Evolutionary conservation across 2,797 vertebrate species (phyloP).

Genomic region (Falco concolor): DNA sequence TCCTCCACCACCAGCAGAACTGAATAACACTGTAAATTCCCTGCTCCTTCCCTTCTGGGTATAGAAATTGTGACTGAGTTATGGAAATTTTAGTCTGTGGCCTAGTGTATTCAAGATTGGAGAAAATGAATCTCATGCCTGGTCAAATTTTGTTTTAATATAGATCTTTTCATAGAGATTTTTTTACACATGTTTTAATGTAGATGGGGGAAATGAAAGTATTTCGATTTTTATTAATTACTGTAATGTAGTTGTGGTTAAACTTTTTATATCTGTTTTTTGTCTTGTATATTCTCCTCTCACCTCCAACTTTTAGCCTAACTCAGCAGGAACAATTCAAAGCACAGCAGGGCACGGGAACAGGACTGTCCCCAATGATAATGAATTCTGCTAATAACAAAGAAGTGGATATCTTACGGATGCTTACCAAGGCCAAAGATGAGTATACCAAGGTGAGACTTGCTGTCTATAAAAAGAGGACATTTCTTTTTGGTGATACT

Average conservation of each 20-base stretch:
- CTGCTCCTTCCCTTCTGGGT: neutral
- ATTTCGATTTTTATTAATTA: neutral
- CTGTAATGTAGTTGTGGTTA: neutral
- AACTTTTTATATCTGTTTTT: neutral
- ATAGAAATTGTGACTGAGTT: constrained; percentile 1
- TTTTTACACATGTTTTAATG: neutral
- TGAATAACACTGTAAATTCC: constrained; percentile 34
- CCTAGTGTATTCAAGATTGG: neutral
- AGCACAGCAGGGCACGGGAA: constrained; percentile 74
- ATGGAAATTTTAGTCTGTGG: neutral
- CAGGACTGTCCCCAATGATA: constrained; percentile 74
- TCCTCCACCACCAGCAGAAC: constrained; percentile 32
- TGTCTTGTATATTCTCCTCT: neutral
- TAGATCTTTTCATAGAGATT: neutral
- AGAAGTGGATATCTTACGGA: constrained; percentile 88
- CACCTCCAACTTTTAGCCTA: constrained; percentile 74
- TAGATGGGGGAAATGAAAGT: neutral
- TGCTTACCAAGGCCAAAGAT: constrained; percentile 90
- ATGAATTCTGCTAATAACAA: constrained; percentile 73
- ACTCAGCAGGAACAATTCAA: constrained; percentile 87
- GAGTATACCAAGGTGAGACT: constrained; percentile 88
- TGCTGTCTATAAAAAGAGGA: neutral
- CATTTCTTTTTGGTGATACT: neutral
- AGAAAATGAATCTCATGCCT: neutral
- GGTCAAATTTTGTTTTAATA: neutral